phyloP scores from a whole-genome alignment of 2,113 vertebrate genomes.

The Scomber colias region DNA sequence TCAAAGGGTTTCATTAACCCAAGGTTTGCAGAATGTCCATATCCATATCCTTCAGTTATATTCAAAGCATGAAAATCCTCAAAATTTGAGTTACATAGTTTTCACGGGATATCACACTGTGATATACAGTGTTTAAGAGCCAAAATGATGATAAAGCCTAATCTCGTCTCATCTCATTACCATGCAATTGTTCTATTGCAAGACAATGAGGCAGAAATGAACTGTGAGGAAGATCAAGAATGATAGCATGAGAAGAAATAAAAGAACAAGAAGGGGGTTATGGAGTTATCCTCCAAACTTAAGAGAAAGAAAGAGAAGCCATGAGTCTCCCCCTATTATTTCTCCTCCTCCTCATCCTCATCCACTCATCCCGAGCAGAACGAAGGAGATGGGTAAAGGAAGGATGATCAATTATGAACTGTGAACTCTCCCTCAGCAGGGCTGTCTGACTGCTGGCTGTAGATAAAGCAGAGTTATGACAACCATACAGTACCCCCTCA shows the following conservation, averaged over 20 bases:
- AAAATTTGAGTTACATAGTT: constrained; percentile 13
- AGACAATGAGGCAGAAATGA: constrained; percentile 24
- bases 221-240: not conserved
- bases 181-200: constrained; percentile 3
- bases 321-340: constrained; percentile 53
- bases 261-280: constrained; percentile 2
- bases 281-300: constrained; percentile 45
- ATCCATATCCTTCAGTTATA: constrained; percentile 9
- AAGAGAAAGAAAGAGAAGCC: constrained; percentile 39
- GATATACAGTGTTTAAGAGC: constrained; percentile 3
- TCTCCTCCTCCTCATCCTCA: constrained; percentile 53
- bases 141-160: constrained; percentile 32
- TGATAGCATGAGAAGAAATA: constrained; percentile 22
- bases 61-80: constrained; percentile 14
- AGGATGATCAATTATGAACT: constrained; percentile 83
- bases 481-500: constrained; percentile 75
- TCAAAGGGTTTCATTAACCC: constrained; percentile 15
- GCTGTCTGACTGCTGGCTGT: constrained; percentile 78
- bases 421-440: constrained; percentile 77
- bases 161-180: constrained; percentile 43
- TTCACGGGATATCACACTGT: constrained; percentile 17
- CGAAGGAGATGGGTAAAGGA: constrained; percentile 69
- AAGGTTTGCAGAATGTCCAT: not conserved
- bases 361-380: constrained; percentile 68
- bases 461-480: constrained; percentile 82